Base-by-base conservation (phyloP, 2,888 invertebrate species). In the Polydrusus cervinus region DNA sequence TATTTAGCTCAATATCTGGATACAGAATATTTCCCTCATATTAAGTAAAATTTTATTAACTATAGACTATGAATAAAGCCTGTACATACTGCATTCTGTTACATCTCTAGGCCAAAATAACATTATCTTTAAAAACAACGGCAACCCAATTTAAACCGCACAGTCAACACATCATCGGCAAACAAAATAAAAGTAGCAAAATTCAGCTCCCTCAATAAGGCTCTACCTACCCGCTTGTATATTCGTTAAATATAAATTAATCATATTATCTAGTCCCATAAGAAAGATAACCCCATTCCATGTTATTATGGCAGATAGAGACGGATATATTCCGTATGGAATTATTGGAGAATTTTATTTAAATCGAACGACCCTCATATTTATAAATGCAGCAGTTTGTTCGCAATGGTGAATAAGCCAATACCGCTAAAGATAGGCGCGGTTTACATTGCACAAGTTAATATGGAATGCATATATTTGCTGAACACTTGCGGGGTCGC, bases 401-500 rank as follows among this genome's bases (percentile, higher is more conserved):
- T 61, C 61, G 70, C 62, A 62, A 62, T 71, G n/a, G 43, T 62
- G 71, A 38, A 62, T 62, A 64, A 57, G 66, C 66, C 34, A 66
- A 57, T 67, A 40, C 18, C 34, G 43, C 55, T 34, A 30, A 66
- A 38, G 61, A 73, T 74, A 76, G 76, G 76, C 76, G 76, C 70
- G 73, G 76, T 73, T 74, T 64, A 69, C 74, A 74, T 49, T 74
- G 76, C 73, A 76, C 73, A 74, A 76, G 76, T 76, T 76, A 76
- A 76, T 76, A 70, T 70, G 71, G 43, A 67, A 72, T 65, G 72
- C 71, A 77, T 77, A 77, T 77, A 77, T 77, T 77, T 77, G 77
- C 71, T 10, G 64, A 74, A 76, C 76, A 73, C 73, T 73, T 70
- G 74, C 40, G 67, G 49, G 72, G 65, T 57, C 65, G 66, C 66